Evolutionary conservation across 2,113 vertebrate species (phyloP).

Genomic region (Lagenorhynchus albirostris): DNA sequence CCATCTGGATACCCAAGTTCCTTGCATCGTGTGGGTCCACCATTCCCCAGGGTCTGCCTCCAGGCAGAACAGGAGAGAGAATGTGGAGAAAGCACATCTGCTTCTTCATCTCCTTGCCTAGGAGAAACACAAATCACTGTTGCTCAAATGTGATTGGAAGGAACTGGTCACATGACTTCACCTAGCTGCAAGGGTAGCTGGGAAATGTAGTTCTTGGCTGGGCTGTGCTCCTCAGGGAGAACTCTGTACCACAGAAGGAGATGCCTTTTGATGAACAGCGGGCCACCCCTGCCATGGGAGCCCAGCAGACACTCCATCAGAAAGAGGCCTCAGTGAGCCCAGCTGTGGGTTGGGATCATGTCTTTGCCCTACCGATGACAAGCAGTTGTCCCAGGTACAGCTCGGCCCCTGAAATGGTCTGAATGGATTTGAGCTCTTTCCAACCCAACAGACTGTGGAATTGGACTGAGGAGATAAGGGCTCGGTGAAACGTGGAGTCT

Average conservation of each 20-base stretch:
- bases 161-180: not conserved
- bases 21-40: not conserved
- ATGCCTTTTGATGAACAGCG: not conserved
- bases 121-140: not conserved
- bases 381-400: not conserved
- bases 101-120: not conserved
- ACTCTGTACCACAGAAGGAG: not conserved
- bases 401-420: not conserved
- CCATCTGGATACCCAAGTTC: not conserved
- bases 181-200: not conserved
- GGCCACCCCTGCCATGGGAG: not conserved
- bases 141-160: not conserved
- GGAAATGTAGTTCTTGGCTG: constrained; percentile 29
- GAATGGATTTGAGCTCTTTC: constrained; percentile 66
- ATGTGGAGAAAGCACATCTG: not conserved
- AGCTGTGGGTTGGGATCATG: not conserved
- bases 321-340: not conserved
- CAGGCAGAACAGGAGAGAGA: not conserved
- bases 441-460: constrained; percentile 72
- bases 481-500: constrained; percentile 49
- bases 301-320: not conserved
- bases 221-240: not conserved
- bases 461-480: constrained; percentile 74
- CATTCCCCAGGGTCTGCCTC: not conserved
- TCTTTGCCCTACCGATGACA: not conserved